phyloP scores from a whole-genome alignment of 2,113 vertebrate genomes.

The Oryzias woworae region DNA sequence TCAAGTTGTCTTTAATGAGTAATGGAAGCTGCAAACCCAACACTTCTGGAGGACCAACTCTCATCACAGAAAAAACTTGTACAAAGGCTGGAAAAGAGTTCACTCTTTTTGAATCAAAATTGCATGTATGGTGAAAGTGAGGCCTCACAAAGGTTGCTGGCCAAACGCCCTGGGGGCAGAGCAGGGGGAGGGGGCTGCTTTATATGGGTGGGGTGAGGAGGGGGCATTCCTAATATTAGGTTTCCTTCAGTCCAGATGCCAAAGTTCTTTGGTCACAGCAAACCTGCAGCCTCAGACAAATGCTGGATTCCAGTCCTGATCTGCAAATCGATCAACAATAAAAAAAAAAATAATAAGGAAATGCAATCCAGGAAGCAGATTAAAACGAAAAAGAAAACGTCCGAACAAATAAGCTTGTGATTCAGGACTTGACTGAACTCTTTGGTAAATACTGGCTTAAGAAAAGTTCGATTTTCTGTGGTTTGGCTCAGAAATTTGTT shows the following conservation, averaged over 20 bases:
- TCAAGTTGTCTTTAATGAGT: too few species aligned
- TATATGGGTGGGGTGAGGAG: conserved; percentile 16
- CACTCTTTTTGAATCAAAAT: conserved; percentile 30
- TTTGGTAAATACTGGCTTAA: conserved; percentile 4
- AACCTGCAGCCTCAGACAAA: conserved; percentile 49
- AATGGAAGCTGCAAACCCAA: too few species aligned
- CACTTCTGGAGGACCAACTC: neutral
- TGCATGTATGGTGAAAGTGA: conserved; percentile 23
- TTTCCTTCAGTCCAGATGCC: conserved; percentile 63
- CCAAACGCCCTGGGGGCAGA: conserved; percentile 22
- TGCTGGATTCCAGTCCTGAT: conserved; percentile 29
- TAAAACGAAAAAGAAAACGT: conserved; percentile 5
- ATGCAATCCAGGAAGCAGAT: neutral
- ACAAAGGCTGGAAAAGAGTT: conserved; percentile 1
- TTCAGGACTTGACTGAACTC: conserved; percentile 4
- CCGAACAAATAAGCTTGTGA: neutral
- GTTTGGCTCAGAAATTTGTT: neutral
- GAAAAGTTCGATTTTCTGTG: neutral
- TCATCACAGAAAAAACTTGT: conserved; percentile 2
- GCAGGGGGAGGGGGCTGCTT: neutral
- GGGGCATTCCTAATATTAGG: conserved; percentile 57
- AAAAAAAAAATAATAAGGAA: neutral
- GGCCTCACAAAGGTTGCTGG: conserved; percentile 20
- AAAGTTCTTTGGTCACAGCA: conserved; percentile 44
- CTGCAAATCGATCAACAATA: neutral